A percentile compares a stretch with the other conserved stretches of the same genome.
These are phyloP conservation scores for Gobio gobio DNA, from an alignment of 2,113 vertebrate genomes.

Conservation along the genomic window DNA sequence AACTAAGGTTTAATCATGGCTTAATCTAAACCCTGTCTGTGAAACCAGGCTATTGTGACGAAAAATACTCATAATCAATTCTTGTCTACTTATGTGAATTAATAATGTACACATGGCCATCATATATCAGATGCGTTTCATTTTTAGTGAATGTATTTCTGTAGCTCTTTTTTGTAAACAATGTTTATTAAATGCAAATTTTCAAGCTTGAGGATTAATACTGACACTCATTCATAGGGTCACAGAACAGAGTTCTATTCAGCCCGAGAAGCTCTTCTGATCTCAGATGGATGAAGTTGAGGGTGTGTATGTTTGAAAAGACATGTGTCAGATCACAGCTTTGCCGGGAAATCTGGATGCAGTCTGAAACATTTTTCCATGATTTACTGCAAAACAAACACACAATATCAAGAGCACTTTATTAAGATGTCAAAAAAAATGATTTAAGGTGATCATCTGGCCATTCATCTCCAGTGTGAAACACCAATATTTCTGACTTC, in stretches of 20 bases:
- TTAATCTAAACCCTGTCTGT: too few relatives aligned
- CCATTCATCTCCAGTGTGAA: conserved; percentile 56
- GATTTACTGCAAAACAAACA: conserved; percentile 57
- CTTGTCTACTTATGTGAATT: neutral
- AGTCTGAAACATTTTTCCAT: conserved; percentile 69
- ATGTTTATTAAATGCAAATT: too few relatives aligned
- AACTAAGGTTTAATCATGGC: too few relatives aligned
- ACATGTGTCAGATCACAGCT: conserved; percentile 68
- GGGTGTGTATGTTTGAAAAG: conserved; percentile 62
- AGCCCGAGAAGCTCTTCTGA: conserved; percentile 58
- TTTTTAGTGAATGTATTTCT: neutral
- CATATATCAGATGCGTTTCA: too few relatives aligned
- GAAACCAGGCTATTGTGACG: too few relatives aligned
- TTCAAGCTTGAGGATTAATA: neutral
- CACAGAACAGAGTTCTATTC: conserved; percentile 49
- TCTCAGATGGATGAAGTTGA: conserved; percentile 66
- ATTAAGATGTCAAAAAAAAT: neutral
- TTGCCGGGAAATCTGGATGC: conserved; percentile 61
- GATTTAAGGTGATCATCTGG: neutral
- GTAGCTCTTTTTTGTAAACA: neutral
- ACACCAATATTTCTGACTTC: conserved; percentile 19
- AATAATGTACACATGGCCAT: neutral
- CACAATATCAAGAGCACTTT: neutral
- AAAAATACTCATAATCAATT: neutral
- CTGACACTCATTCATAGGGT: conserved; percentile 61